Conservation (phyloP, 2,113 vertebrate species). For the Apteryx owenii region DNA sequence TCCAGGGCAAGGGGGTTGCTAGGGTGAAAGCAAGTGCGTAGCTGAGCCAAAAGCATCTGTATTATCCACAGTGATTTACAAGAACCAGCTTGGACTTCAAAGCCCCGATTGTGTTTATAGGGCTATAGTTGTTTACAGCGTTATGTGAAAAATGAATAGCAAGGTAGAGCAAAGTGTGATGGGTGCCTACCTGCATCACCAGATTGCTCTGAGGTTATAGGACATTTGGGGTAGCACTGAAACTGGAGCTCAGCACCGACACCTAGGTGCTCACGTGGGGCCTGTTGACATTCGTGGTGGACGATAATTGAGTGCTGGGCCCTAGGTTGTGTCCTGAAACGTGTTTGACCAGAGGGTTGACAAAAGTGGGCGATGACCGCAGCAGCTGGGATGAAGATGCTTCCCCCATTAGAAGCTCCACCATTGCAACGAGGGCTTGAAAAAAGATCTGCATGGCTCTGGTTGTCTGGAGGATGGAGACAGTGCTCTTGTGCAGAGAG, state of each 20-base stretch:
- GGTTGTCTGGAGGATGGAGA: neutral
- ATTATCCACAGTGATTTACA: neutral
- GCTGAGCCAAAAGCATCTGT: neutral
- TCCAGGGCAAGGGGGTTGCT: neutral
- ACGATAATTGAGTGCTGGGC: neutral
- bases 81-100: neutral
- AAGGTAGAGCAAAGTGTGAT: rapidly evolving
- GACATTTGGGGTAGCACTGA: neutral
- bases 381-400: neutral
- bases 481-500: neutral
- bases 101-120: rapidly evolving
- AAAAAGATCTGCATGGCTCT: neutral
- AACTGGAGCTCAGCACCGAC: neutral
- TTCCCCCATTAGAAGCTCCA: neutral
- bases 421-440: neutral
- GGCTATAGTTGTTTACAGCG: neutral
- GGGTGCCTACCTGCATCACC: rapidly evolving
- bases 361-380: rapidly evolving
- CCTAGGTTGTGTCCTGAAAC: neutral
- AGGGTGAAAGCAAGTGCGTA: neutral
- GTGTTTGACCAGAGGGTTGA: neutral
- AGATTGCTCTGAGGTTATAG: neutral
- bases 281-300: neutral
- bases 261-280: neutral
- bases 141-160: neutral